Conservation (phyloP, 2,888 invertebrate genomes). For the Cheilosia variabilis region DNA sequence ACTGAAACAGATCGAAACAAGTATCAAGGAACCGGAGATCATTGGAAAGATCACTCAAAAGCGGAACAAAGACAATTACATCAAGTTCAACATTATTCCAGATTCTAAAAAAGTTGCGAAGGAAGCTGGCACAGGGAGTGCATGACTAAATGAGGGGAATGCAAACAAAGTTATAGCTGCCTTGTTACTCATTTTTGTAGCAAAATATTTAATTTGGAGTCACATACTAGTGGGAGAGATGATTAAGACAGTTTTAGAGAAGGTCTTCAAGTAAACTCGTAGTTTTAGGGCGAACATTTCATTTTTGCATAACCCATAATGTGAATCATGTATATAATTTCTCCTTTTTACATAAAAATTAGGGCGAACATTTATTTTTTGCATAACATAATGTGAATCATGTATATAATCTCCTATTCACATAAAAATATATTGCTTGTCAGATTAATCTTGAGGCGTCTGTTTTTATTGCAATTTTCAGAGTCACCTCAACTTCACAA, state of each 20-base stretch:
- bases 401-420: not conserved
- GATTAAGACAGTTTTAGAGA: conserved; percentile 26
- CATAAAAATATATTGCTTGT: too few species aligned
- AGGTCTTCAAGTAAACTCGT: conserved; percentile 28
- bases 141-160: conserved; percentile 48
- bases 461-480: too few species aligned
- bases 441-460: too few species aligned
- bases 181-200: conserved; percentile 29
- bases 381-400: not conserved
- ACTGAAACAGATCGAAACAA: conserved; percentile 85
- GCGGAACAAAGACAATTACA: conserved; percentile 85
- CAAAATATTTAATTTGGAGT: conserved; percentile 57
- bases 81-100: conserved; percentile 86
- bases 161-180: conserved; percentile 33
- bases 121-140: not conserved
- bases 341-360: not conserved
- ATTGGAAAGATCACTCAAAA: conserved; percentile 87
- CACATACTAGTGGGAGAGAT: conserved; percentile 9
- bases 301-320: not conserved
- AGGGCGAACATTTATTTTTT: not conserved
- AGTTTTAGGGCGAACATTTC: not conserved
- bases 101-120: not conserved
- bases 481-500: too few species aligned
- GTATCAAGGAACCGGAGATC: conserved; percentile 83
- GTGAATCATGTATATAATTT: not conserved